Percentiles rank a stretch among this genome's conserved stretches.
These are phyloP conservation scores for Ptychadena robeensis DNA, from an alignment of 2,797 vertebrate genomes.

Conservation along the genomic window DNA sequence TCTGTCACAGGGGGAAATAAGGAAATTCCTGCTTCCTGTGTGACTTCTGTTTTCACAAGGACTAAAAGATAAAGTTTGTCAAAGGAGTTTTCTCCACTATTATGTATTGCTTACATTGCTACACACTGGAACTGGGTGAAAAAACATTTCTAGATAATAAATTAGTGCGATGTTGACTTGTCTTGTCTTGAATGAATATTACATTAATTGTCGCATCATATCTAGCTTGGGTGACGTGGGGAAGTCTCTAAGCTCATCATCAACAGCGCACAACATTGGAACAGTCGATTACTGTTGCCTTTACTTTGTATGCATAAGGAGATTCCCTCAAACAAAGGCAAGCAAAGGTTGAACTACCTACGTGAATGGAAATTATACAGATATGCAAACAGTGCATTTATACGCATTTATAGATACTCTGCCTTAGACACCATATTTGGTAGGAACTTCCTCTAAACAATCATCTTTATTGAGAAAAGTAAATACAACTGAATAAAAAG, in stretches of 20 bases:
- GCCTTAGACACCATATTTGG: not conserved
- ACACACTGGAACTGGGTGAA: not conserved
- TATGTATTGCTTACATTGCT: constrained; percentile 21
- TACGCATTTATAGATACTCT: not conserved
- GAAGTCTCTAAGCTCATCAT: constrained; percentile 15
- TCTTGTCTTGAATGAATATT: constrained; percentile 30
- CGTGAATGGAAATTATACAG: constrained; percentile 24
- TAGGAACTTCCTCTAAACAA: not conserved
- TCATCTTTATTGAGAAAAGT: too few species aligned
- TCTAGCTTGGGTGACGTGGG: constrained; percentile 40
- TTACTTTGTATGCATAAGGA: constrained; percentile 51
- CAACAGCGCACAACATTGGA: constrained; percentile 1
- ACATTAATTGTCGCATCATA: constrained; percentile 37
- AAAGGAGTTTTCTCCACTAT: constrained; percentile 31
- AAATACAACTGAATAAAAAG: too few species aligned
- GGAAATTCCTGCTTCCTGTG: constrained; percentile 52
- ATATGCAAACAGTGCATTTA: constrained; percentile 36
- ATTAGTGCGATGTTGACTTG: constrained; percentile 8
- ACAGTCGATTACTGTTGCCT: constrained; percentile 10
- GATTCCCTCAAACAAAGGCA: constrained; percentile 53
- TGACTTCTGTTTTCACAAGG: constrained; percentile 11
- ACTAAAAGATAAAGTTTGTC: constrained; percentile 24
- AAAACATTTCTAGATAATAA: constrained; percentile 5
- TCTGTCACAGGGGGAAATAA: constrained; percentile 47
- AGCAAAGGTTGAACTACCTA: constrained; percentile 41